These are phyloP conservation scores for Acanthopagrus latus DNA, from an alignment of 2,797 vertebrate species.

Conservation along the genomic window DNA sequence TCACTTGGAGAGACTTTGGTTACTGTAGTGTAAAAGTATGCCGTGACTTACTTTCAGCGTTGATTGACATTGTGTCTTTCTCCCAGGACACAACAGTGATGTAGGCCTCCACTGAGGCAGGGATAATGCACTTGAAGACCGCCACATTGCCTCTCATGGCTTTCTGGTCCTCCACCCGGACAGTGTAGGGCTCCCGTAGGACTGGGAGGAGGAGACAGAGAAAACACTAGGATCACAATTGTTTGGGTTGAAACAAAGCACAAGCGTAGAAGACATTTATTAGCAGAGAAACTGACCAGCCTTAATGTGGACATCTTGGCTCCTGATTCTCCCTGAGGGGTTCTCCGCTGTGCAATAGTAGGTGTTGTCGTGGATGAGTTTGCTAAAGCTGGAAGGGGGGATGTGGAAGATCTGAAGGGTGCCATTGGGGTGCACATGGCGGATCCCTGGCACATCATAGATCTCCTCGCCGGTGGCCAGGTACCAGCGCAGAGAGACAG, in stretches of 20 bases:
- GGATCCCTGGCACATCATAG: conserved; percentile 99
- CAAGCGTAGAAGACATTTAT: conserved; percentile 8
- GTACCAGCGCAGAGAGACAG: conserved; percentile 98
- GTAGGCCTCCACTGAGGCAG: conserved; percentile 98
- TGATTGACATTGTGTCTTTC: conserved; percentile 97
- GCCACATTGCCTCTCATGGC: conserved; percentile 99
- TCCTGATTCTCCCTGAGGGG: conserved; percentile 99
- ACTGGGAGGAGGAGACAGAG: conserved; percentile 84
- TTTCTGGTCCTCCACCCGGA: conserved; percentile 99
- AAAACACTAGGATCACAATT: neutral
- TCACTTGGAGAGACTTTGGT: neutral
- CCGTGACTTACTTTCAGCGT: conserved; percentile 89
- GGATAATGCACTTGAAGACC: conserved; percentile 99
- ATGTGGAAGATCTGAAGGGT: conserved; percentile 99
- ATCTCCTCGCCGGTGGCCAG: conserved; percentile 99
- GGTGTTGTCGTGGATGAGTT: conserved; percentile 99
- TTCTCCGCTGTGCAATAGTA: conserved; percentile 99
- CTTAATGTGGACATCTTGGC: conserved; percentile 99
- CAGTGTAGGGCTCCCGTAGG: conserved; percentile 99
- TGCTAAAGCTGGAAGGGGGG: conserved; percentile 99
- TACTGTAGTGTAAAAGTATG: conserved; percentile 9
- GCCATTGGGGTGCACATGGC: conserved; percentile 99
- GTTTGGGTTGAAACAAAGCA: conserved; percentile 21
- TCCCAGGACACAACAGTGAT: conserved; percentile 96
- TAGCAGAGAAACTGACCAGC: conserved; percentile 89